Evolutionary conservation across 2,888 invertebrate genomes (phyloP), one percentile per base, ranked within the genome.

Genomic region (Drosophila birchii): DNA sequence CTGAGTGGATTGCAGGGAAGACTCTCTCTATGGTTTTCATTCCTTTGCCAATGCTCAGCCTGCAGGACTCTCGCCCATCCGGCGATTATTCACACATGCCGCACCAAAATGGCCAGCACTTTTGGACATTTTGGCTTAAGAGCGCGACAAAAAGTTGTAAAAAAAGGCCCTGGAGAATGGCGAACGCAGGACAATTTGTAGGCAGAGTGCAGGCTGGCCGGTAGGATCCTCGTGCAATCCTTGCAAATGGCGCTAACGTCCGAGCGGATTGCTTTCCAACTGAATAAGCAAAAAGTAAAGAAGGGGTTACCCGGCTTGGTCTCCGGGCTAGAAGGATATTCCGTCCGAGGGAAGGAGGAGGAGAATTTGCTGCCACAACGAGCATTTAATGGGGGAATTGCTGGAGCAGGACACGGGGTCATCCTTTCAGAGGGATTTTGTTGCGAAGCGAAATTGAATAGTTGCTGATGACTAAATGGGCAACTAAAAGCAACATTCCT

Each of bases 51-150:
- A 2, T 20, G 53, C 61, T 61, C 63, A 51, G 75, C 55, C 49
- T 58, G 69, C 69, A 14, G 32, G 61, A 60, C 55, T 60, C 55
- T 55, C 58, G 76, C 72, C 75, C 74, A 82, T 82, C 75, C 80
- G 79, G 87, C 80, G 90, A 91, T 90, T 91, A 91, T 90, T 90
- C 91, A 89, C 90, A 90, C 91, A 89, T 91, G 89, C 80, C 76
- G 82, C 87, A 80, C 78, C 78, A 74, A 81, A 83, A 82, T 82
- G 78, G 67, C 81, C 76, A 80, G 78, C 79, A 84, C 89, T 85
- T 83, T 88, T 60, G 69, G 58, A 69, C 73, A 62, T 76, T 78
- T 76, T 67, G 74, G 78, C 82, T 79, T 74, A 81, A 70, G 69
- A 53, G 56, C 68, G 70, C 69, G 76, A 71, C 73, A 51, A 68